These are phyloP conservation scores for Burhinus oedicnemus DNA, from an alignment of 2,113 vertebrate species.

Conservation along the genomic window DNA sequence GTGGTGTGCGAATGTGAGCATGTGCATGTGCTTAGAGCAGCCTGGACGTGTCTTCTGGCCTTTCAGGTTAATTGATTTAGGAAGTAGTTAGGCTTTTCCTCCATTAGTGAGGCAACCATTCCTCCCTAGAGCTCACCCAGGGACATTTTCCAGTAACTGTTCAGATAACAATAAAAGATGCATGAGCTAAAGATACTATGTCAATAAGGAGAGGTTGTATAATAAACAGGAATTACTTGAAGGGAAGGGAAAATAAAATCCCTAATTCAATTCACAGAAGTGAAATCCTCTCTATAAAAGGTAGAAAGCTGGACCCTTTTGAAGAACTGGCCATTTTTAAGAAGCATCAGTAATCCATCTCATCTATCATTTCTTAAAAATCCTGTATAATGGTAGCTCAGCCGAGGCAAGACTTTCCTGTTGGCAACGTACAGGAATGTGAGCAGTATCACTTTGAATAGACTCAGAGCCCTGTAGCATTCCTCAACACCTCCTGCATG, in stretches of 20 bases:
- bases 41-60: not conserved
- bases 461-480: not conserved
- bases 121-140: slow-evolving; percentile 45
- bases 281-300: not conserved
- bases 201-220: slow-evolving; percentile 49
- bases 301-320: not conserved
- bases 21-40: not conserved
- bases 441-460: not conserved
- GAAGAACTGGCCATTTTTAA: not conserved
- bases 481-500: not conserved
- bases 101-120: slow-evolving; percentile 62
- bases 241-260: slow-evolving; percentile 28
- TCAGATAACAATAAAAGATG: slow-evolving; percentile 62
- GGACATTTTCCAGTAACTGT: slow-evolving; percentile 65
- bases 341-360: not conserved
- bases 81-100: slow-evolving; percentile 69
- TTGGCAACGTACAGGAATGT: not conserved
- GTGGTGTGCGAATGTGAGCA: accelerated
- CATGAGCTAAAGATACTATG: slow-evolving; percentile 48
- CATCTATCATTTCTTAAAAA: not conserved
- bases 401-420: not conserved
- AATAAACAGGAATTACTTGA: slow-evolving; percentile 23
- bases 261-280: not conserved
- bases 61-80: slow-evolving; percentile 68
- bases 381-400: not conserved